Evolutionary conservation across 2,888 invertebrate genomes (phyloP).

Genomic region (Drosophila setosimentum): DNA sequence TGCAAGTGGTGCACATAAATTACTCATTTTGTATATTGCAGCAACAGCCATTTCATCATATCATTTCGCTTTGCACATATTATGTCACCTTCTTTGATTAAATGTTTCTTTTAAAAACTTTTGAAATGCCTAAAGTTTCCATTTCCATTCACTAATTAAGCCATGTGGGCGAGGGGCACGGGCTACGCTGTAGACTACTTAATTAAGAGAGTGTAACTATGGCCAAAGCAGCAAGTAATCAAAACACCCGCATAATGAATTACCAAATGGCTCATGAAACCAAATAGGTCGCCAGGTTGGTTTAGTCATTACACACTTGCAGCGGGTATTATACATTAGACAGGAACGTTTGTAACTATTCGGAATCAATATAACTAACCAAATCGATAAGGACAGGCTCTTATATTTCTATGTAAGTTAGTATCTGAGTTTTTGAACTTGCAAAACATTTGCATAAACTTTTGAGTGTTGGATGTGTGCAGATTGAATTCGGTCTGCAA

Average conservation of each 20-base stretch:
- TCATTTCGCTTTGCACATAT: slow-evolving; percentile 38
- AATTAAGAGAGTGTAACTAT: slow-evolving; percentile 42
- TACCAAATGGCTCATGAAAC: slow-evolving; percentile 39
- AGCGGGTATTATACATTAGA: background rate
- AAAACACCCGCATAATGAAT: slow-evolving; percentile 40
- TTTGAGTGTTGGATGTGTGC: background rate
- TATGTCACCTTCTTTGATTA: slow-evolving; percentile 58
- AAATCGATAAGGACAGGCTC: background rate
- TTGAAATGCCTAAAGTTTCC: slow-evolving; percentile 47
- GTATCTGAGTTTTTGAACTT: background rate
- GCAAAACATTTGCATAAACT: background rate
- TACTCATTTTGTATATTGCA: background rate
- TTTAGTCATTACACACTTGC: background rate
- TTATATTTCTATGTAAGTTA: background rate
- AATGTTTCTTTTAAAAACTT: slow-evolving; percentile 39
- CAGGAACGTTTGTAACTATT: background rate
- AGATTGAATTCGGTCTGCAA: background rate
- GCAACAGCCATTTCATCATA: slow-evolving; percentile 11
- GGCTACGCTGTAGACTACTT: slow-evolving; percentile 5
- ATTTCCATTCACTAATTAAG: slow-evolving; percentile 70
- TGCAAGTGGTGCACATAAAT: slow-evolving; percentile 29
- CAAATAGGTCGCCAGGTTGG: slow-evolving; percentile 14
- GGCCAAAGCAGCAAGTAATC: slow-evolving; percentile 9
- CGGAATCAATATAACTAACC: background rate
- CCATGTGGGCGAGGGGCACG: slow-evolving; percentile 1